Conservation (phyloP, 2,888 invertebrate genomes). For the Cheilosia grossa region DNA sequence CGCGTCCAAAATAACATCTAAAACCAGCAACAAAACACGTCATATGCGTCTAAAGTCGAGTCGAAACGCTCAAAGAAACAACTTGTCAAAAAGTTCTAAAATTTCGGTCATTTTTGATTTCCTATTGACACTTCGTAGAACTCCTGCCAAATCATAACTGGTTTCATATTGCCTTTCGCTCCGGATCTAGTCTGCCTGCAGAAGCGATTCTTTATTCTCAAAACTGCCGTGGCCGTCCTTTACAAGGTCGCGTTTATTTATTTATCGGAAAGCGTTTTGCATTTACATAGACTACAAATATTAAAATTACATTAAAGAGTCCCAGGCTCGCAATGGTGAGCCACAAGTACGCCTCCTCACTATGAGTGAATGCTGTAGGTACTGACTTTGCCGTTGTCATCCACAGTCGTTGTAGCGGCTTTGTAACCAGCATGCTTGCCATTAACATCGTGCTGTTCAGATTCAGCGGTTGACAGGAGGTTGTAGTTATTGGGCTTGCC, state of each 20-base stretch:
- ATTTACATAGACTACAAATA: not conserved
- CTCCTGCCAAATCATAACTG: no score
- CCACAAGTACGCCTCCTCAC: slow-evolving; percentile 10
- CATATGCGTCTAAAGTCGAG: no score
- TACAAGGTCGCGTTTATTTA: slow-evolving; percentile 13
- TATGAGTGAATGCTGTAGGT: slow-evolving; percentile 84
- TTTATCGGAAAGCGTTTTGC: slow-evolving; percentile 27
- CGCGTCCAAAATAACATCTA: no score
- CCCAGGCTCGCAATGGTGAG: not conserved
- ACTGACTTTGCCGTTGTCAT: slow-evolving; percentile 86
- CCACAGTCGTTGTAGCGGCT: slow-evolving; percentile 85
- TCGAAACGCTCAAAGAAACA: no score
- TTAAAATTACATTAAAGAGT: slow-evolving; percentile 17
- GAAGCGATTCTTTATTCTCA: no score
- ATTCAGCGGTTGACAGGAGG: slow-evolving; percentile 82
- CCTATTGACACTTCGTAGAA: no score
- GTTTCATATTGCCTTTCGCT: no score
- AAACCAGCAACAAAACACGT: no score
- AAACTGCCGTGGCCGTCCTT: no score
- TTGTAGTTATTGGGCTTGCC: slow-evolving; percentile 82
- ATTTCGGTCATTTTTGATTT: no score
- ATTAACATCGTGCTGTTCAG: slow-evolving; percentile 83
- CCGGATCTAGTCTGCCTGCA: no score
- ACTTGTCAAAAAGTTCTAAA: no score
- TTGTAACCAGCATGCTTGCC: slow-evolving; percentile 85